These are phyloP conservation scores for Amblyornis subalaris DNA, from an alignment of 2,113 vertebrate species.

Conservation along the genomic window DNA sequence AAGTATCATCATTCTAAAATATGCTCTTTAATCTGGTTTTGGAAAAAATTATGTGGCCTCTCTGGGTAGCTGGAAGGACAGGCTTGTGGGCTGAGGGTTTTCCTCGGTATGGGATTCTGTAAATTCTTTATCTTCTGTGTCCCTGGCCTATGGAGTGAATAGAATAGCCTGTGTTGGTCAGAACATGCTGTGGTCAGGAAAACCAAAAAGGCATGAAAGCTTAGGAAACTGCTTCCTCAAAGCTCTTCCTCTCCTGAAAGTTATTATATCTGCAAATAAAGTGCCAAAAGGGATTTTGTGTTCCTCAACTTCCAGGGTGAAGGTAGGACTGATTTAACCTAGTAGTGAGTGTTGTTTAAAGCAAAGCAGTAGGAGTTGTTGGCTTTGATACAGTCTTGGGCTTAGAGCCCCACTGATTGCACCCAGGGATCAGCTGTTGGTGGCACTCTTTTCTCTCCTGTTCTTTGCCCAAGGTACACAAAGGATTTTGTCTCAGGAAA, in stretches of 20 bases:
- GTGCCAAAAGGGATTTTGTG: background rate
- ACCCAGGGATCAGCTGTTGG: background rate
- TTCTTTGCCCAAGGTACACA: accelerated
- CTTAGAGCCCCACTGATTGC: background rate
- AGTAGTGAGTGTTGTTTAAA: background rate
- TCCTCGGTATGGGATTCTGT: background rate
- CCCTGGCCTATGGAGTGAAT: background rate
- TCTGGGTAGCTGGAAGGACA: background rate
- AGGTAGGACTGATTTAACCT: background rate
- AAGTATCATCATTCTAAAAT: background rate
- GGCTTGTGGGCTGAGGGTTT: background rate
- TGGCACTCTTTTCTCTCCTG: background rate
- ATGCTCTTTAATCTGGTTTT: background rate
- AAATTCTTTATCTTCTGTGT: background rate
- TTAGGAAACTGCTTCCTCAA: background rate
- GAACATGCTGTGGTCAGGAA: background rate
- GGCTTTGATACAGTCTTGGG: background rate
- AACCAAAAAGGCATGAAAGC: background rate
- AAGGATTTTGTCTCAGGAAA: background rate
- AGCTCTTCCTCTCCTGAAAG: background rate
- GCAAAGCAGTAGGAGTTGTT: background rate
- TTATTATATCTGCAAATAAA: background rate
- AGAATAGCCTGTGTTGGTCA: background rate
- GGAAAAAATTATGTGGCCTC: background rate
- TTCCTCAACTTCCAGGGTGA: background rate